Evolutionary conservation across 2,797 vertebrate genomes (phyloP).

Genomic region (Dipus sagitta): DNA sequence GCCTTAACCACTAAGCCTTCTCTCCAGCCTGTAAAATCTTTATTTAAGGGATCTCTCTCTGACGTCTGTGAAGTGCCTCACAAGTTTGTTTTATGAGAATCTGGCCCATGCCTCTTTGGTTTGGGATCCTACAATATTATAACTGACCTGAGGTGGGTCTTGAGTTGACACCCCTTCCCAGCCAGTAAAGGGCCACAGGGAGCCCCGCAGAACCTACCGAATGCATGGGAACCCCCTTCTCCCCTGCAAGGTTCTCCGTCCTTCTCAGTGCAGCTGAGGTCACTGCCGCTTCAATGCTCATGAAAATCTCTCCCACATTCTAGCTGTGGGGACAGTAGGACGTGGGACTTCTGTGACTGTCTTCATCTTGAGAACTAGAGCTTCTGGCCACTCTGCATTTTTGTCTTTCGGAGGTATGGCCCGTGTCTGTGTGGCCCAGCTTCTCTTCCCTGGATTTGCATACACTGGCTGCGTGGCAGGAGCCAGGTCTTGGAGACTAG

Average conservation of each 20-base stretch:
- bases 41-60: neutral
- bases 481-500: neutral
- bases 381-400: neutral
- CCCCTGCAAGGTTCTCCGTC: neutral
- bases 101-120: neutral
- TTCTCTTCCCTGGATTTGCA: neutral
- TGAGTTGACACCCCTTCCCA: neutral
- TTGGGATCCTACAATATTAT: neutral
- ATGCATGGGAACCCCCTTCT: neutral
- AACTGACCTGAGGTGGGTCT: neutral
- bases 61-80: neutral
- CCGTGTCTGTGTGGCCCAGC: neutral
- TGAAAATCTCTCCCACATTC: neutral
- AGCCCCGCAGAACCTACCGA: neutral
- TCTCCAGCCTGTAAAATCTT: neutral
- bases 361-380: conserved; percentile 37
- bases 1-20: no score
- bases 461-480: neutral
- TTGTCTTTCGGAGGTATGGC: neutral
- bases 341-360: neutral
- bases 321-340: neutral
- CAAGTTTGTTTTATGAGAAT: no score
- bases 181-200: neutral
- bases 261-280: conserved; percentile 26
- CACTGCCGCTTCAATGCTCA: neutral